A percentile compares a stretch with the other conserved stretches of the same genome.
Evolutionary conservation across 1,140 invertebrate genomes (phyloP).

Genomic region (Drosophila ogumai): DNA sequence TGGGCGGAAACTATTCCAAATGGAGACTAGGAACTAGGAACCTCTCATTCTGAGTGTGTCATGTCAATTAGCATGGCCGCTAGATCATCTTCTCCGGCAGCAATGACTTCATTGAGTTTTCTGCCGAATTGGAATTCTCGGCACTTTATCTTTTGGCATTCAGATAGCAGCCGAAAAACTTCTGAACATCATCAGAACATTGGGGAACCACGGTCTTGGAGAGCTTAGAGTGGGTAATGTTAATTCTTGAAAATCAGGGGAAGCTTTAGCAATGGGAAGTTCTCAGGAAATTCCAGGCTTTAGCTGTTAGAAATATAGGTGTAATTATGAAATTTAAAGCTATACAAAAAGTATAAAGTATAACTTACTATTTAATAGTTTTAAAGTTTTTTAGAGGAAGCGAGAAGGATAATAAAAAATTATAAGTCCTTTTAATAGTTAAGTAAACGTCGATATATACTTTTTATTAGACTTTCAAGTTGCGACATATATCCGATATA

Average conservation of each 20-base stretch:
- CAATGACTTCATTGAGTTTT: slow-evolving; percentile 55
- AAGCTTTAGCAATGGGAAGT: neutral
- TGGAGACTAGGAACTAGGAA: slow-evolving; percentile 27
- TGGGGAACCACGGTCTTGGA: slow-evolving; percentile 30
- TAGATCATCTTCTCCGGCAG: slow-evolving; percentile 39
- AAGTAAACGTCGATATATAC: no score
- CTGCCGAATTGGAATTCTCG: slow-evolving; percentile 44
- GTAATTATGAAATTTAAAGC: neutral
- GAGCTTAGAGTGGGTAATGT: neutral
- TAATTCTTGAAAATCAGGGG: slow-evolving; percentile 9
- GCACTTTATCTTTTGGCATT: slow-evolving; percentile 25
- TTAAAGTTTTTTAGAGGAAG: no score
- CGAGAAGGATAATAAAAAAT: no score
- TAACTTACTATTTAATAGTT: no score
- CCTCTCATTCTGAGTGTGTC: slow-evolving; percentile 28
- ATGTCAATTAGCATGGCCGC: slow-evolving; percentile 32
- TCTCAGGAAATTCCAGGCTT: neutral
- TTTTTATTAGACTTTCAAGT: no score
- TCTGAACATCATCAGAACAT: slow-evolving; percentile 1
- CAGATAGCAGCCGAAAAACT: slow-evolving; percentile 23
- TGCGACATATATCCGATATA: no score
- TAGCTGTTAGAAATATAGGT: neutral
- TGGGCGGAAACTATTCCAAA: slow-evolving; percentile 38
- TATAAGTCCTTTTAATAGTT: no score
- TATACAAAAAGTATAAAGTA: no score